Percentiles rank a stretch among this genome's conserved stretches.
These are phyloP conservation scores for Erynnis tages DNA, from an alignment of 2,888 invertebrate genomes.

Conservation along the genomic window DNA sequence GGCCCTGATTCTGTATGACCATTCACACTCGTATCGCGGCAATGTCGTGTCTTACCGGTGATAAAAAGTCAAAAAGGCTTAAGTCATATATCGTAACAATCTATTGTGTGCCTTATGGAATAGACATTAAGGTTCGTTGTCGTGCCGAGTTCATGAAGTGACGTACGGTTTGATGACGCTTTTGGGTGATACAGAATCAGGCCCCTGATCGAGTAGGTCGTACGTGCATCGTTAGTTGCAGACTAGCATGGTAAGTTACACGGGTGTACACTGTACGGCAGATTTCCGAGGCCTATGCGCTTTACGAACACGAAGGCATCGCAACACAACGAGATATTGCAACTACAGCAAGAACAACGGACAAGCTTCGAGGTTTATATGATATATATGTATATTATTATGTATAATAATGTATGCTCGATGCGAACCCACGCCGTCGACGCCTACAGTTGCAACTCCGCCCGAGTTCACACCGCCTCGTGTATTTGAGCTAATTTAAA, in stretches of 20 bases:
- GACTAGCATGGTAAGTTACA: slow-evolving; percentile 47
- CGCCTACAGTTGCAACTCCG: slow-evolving; percentile 4
- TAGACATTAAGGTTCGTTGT: too few relatives aligned
- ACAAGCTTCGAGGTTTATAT: slow-evolving; percentile 19
- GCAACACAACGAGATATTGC: slow-evolving; percentile 21
- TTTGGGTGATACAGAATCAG: too few relatives aligned
- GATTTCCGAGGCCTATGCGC: slow-evolving; percentile 44
- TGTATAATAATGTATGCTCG: slow-evolving; percentile 1
- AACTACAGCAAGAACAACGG: slow-evolving; percentile 23
- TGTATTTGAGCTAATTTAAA: slow-evolving; percentile 27
- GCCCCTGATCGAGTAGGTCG: slow-evolving; percentile 60
- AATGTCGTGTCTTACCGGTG: too few relatives aligned
- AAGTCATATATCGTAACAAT: too few relatives aligned
- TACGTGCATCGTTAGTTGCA: slow-evolving; percentile 48
- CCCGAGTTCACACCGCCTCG: slow-evolving; percentile 6
- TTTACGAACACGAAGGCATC: slow-evolving; percentile 29
- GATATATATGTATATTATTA: slow-evolving; percentile 1
- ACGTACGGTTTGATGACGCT: too few relatives aligned
- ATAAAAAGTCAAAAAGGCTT: too few relatives aligned
- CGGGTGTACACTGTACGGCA: slow-evolving; percentile 42
- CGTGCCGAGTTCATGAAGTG: too few relatives aligned
- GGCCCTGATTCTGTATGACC: too few relatives aligned
- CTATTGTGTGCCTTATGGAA: too few relatives aligned
- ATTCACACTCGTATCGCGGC: too few relatives aligned
- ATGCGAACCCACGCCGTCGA: slow-evolving; percentile 1